A percentile compares a stretch with the other conserved stretches of the same genome.
Conservation (phyloP, 2,888 invertebrate genomes). For the Drosophila atroscutellata region DNA sequence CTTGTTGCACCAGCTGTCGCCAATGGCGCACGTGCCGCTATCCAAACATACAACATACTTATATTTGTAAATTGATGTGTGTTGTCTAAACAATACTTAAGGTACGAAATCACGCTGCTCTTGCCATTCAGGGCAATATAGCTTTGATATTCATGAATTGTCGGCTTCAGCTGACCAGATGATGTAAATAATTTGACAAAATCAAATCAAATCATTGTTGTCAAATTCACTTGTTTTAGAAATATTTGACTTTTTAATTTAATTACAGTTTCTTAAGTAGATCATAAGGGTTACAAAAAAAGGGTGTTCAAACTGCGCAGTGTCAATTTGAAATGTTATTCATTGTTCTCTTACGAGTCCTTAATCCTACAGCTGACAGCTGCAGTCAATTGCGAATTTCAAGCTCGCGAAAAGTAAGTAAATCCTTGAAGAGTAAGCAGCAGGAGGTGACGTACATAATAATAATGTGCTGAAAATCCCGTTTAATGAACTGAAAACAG, state of each 20-base stretch:
- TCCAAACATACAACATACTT: background rate
- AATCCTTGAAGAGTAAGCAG: conserved; percentile 49
- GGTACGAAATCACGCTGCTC: conserved; percentile 19
- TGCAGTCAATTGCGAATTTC: conserved; percentile 27
- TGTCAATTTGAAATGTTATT: background rate
- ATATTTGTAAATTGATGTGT: background rate
- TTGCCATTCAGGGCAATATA: background rate
- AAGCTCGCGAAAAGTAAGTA: conserved; percentile 19
- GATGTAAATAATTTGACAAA: too few species aligned
- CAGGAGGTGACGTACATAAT: conserved; percentile 46
- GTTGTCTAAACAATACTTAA: conserved; percentile 13
- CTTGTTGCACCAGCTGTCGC: conserved; percentile 37
- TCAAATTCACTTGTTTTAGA: too few species aligned
- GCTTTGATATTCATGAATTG: background rate
- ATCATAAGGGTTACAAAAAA: background rate
- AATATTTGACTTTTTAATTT: background rate
- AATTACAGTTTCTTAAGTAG: background rate
- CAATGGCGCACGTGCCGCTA: conserved; percentile 20
- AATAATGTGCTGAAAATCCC: conserved; percentile 68
- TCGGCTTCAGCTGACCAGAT: too few species aligned
- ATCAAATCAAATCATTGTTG: too few species aligned
- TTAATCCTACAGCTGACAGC: conserved; percentile 14
- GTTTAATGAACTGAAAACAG: conserved; percentile 75
- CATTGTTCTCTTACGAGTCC: background rate
- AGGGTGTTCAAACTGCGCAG: conserved; percentile 11